These are phyloP conservation scores for Acanthoscelides obtectus DNA, from an alignment of 2,888 invertebrate species.

Conservation along the genomic window DNA sequence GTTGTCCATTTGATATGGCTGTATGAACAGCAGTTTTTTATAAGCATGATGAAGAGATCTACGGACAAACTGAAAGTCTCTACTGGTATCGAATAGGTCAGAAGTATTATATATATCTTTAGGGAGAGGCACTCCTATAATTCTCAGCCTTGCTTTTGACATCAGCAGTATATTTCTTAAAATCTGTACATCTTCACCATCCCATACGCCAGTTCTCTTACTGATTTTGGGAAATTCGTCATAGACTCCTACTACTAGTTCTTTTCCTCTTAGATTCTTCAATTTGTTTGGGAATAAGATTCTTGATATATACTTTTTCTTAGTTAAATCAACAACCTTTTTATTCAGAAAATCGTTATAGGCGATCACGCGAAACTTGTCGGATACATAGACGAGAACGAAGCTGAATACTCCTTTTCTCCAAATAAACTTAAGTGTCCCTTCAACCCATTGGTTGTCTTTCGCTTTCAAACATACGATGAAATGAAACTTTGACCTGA, in stretches of 20 bases:
- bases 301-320: neutral
- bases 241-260: neutral
- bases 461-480: slow-evolving; percentile 1
- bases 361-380: neutral
- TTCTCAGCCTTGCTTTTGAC: slow-evolving; percentile 1
- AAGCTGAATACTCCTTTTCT: slow-evolving; percentile 1
- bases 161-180: neutral
- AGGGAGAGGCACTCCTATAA: neutral
- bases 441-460: slow-evolving; percentile 1
- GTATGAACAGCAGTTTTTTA: neutral
- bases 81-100: neutral
- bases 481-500: neutral
- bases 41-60: neutral
- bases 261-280: neutral
- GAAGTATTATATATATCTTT: neutral
- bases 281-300: slow-evolving; percentile 1
- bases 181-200: neutral
- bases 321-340: neutral
- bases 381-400: neutral
- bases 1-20: neutral
- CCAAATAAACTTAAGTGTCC: slow-evolving; percentile 1
- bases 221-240: neutral
- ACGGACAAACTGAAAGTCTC: neutral
- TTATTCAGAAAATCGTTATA: neutral
- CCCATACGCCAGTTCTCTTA: neutral